Base-by-base conservation (phyloP, 1,140 invertebrate genomes). In the Lepidotrigona ventralis region DNA sequence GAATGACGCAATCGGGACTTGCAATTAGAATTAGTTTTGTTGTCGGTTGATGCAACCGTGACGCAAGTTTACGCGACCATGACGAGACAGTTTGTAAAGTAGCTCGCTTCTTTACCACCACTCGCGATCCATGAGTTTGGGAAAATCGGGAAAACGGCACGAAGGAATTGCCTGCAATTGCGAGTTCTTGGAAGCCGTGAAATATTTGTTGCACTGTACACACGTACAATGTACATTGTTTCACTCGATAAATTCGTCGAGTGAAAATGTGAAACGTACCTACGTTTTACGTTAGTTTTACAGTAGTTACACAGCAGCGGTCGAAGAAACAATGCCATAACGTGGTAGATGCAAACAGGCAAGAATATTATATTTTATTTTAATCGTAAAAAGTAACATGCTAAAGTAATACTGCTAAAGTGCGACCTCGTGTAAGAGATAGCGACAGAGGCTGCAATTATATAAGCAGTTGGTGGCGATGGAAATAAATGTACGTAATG, bases 31-130 rank as follows among this genome's bases (percentile, higher is more conserved):
- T 46, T 66, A 26, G 39, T n/a, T 83, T 70, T 33, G 15, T 81
- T 19, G n/a, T 58, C 21, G 77, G 84, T 88, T 89, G 86, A 89
- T 87, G 88, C 73, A 89, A 89, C 72, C 64, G 33, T 46, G 53
- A 69, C 29, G 68, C 26, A 53, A 83, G 76, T 89, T 89, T 89
- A 77, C 88, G 64, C 58, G 66, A 76, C 14, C 56, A n/a, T 71
- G 66, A 75, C 70, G 19, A 33, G 63, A 69, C 46, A 66, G n/a
- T 81, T 68, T 75, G 58, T 58, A 84, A 53, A 71, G 33, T 58
- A 51, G 51, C 51, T 54, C 23, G 58, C 12, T 63, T 39, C 15
- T 54, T 68, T 51, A 8, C 29, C 19, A 83, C n/a, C 19, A 33
- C 23, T 5, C 14, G 19, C 14, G 14, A 29, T 33, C 33, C 23